Evolutionary conservation across 35 echinoderm and acorn worm species (phyloP).

Genomic region (Diadema setosum): DNA sequence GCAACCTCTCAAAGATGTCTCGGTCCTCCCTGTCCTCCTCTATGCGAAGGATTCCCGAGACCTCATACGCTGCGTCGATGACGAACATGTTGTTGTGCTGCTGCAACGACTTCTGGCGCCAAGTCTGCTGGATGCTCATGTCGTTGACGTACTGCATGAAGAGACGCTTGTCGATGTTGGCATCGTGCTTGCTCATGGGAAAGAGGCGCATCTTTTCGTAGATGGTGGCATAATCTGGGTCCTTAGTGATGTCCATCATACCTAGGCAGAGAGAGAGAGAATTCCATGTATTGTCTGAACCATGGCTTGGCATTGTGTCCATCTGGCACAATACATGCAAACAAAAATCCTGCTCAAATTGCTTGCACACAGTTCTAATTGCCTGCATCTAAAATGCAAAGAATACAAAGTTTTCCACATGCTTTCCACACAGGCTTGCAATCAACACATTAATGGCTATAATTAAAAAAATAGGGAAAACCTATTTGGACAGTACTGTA

Average conservation of each 20-base stretch:
- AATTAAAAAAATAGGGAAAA: too few species aligned
- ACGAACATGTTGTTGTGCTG: slow-evolving; percentile 79
- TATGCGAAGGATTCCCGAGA: slow-evolving; percentile 44
- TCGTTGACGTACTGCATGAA: slow-evolving; percentile 81
- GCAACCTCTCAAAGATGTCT: slow-evolving; percentile 86
- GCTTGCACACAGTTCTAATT: not conserved
- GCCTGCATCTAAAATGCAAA: too few species aligned
- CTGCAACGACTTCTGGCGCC: slow-evolving; percentile 35
- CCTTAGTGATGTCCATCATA: slow-evolving; percentile 91
- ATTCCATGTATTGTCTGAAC: not conserved
- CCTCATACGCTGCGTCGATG: slow-evolving; percentile 59
- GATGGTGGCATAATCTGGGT: slow-evolving; percentile 69
- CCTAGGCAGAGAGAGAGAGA: slow-evolving; percentile 27
- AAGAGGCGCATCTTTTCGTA: slow-evolving; percentile 95
- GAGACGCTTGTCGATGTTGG: slow-evolving; percentile 68
- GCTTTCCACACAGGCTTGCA: too few species aligned
- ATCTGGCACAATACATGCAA: not conserved
- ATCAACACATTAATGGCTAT: too few species aligned
- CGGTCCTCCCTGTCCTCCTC: slow-evolving; percentile 55
- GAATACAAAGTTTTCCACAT: too few species aligned
- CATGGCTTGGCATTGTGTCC: not conserved
- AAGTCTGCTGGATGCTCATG: slow-evolving; percentile 66
- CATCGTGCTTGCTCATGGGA: slow-evolving; percentile 87
- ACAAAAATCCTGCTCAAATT: not conserved
- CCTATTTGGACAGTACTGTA: too few species aligned